phyloP scores from a whole-genome alignment of 1,140 invertebrate species.

The Scaptodrosophila lebanonensis region DNA sequence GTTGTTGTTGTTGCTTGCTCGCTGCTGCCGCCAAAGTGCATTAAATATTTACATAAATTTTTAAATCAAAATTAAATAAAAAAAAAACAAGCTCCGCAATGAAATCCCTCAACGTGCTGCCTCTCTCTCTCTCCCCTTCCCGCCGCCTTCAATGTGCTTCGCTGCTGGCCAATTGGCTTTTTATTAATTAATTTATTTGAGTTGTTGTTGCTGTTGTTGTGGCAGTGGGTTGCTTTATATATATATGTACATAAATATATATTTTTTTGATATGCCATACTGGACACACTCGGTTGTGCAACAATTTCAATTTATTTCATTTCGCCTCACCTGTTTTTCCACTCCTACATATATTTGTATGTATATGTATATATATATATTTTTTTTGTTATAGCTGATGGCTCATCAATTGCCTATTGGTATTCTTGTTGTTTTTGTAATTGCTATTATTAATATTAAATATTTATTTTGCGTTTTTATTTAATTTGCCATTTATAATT shows the following conservation, averaged over 20 bases:
- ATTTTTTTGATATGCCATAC: too few species aligned
- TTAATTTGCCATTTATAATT: slow-evolving; percentile 72
- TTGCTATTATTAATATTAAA: slow-evolving; percentile 68
- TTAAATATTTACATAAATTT: slow-evolving; percentile 63
- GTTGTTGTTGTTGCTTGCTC: not conserved
- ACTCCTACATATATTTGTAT: slow-evolving; percentile 9
- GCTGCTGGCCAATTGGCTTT: slow-evolving; percentile 38
- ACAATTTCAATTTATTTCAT: slow-evolving; percentile 27
- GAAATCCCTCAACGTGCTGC: slow-evolving; percentile 3
- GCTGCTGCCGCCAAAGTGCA: slow-evolving; percentile 26
- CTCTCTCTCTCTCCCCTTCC: not conserved
- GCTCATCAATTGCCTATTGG: not conserved
- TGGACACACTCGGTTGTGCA: too few species aligned
- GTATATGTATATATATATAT: slow-evolving; percentile 20
- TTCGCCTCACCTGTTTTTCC: not conserved
- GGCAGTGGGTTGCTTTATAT: not conserved
- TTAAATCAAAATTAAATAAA: slow-evolving; percentile 68
- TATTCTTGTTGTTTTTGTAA: slow-evolving; percentile 17
- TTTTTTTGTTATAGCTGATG: slow-evolving; percentile 30
- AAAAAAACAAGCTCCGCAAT: slow-evolving; percentile 1
- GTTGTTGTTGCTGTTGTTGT: slow-evolving; percentile 17
- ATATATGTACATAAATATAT: not conserved
- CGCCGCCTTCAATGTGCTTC: slow-evolving; percentile 5
- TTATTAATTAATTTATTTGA: slow-evolving; percentile 74
- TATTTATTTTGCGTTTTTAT: slow-evolving; percentile 72